Percentiles rank a stretch among this genome's conserved stretches.
Evolutionary conservation across 2,113 vertebrate genomes (phyloP).

Genomic region (Sminthopsis crassicaudata): DNA sequence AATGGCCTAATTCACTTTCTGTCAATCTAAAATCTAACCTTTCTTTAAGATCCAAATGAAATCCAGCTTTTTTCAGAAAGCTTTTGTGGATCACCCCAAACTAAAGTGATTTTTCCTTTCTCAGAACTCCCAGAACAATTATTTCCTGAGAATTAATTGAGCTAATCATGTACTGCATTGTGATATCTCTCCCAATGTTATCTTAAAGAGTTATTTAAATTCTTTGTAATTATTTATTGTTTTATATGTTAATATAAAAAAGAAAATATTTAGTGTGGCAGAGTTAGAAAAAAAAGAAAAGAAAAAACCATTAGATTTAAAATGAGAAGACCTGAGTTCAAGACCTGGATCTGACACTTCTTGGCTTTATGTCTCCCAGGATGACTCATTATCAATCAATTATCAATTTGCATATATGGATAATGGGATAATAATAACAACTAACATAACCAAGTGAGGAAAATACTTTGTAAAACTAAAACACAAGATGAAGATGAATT

Average conservation of each 20-base stretch:
- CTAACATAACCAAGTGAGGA: not conserved
- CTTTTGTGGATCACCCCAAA: not conserved
- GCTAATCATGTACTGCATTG: not conserved
- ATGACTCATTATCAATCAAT: not conserved
- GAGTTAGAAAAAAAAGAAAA: not conserved
- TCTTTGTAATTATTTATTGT: not conserved
- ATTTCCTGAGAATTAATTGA: not conserved
- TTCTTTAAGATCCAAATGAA: constrained; percentile 9
- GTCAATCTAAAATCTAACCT: not conserved
- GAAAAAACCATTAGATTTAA: not conserved
- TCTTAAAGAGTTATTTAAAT: constrained; percentile 27
- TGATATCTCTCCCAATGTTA: constrained; percentile 9
- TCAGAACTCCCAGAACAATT: not conserved
- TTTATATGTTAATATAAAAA: not conserved
- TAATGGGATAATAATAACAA: not conserved
- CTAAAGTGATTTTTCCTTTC: not conserved
- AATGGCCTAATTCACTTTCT: not conserved
- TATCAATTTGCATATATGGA: not conserved
- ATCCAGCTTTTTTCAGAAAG: not conserved
- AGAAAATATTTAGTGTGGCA: not conserved
- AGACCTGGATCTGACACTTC: not conserved
- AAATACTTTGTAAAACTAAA: not conserved
- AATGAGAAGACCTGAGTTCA: not conserved
- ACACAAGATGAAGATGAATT: not conserved
- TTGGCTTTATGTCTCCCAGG: not conserved